Base-by-base conservation (phyloP, 2,888 invertebrate species). In the Dilophus febrilis region DNA sequence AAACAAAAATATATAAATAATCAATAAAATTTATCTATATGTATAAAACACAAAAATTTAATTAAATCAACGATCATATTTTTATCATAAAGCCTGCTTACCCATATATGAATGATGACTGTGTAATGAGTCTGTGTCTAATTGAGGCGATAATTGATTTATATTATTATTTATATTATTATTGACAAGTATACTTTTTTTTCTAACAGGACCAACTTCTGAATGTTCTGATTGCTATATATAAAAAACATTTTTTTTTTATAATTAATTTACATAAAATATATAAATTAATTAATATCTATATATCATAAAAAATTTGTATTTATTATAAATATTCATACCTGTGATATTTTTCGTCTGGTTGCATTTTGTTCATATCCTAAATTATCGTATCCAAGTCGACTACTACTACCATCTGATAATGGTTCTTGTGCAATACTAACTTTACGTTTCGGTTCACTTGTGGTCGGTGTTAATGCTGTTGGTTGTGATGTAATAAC, bases 121-220 rank as follows among this genome's bases (percentile, higher is more conserved):
- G 40, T 52, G 41, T 47, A 63, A 53, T 33, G 64, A 61, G 47
- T 64, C 64, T 45, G 53, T 57, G 42, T 65, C 61, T 40, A 35
- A 32, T 32, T 40, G 35, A 34, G 40, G n/a, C 29, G 51, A 48
- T 12, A 46, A 41, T 33, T 6, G 8, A 22, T 22, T 22, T 22
- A 8, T 22, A 22, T 22, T 22, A 22, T 22, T 22, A 22, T 22
- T 22, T 6, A 42, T 34, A 36, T 34, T 29, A 3, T 70, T 65
- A 56, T 75, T 74, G 54, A 78, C 72, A 40, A 79, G 64, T 52
- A 78, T 78, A 56, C 79, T 78, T 55, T 78, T 78, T 47, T 77
- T 72, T 50, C 79, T 66, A 42, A 74, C 72, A 14, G 79, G 78
- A 14, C 77, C 79, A 47, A 75, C 70, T 55, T 74, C 74, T 37